Base-by-base conservation (phyloP, 2,797 vertebrate species). In the Neoniphon sammara region DNA sequence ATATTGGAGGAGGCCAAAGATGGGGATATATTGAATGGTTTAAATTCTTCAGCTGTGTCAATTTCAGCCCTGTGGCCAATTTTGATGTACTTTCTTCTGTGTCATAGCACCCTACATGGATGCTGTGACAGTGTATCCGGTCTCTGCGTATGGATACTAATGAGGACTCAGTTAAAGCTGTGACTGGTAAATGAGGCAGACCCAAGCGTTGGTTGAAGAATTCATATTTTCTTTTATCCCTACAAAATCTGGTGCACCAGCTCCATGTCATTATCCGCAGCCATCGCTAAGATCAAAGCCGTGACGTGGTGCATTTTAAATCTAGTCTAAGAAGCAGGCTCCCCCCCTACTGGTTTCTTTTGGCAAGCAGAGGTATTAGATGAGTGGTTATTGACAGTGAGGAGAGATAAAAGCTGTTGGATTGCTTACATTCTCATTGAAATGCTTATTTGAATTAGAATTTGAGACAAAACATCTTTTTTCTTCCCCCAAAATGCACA, bases 231-330 rank as follows among this genome's bases (percentile, higher is more conserved):
- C 69, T 77, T 84, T 88, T 85, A 85, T 90, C 81, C 61, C 67
- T 71, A 63, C 15, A 46, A 89, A 87, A 85, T 89, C 61, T 61
- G 62, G 60, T 70, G 57, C 77, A 75, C 82, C 77, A 71, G 81
- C 82, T 84, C 81, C 55, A 61, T 61, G 66, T 81, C 81, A 82
- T 91, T 82, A 87, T 90, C 88, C 78, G 71, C 72, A 60, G 85
- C 85, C 80, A 86, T 66, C 71, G 60, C 60, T 23, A 5, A 80
- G 77, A 91, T 90, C 88, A 88, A 85, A 91, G 86, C 49, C 46
- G 27, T 2, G 14, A 66, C 31, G 44, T 23, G 8, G 70, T 64
- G 60, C 66, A 62, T 85, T 87, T 83, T 62, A 79, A 65, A 88
- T 84, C 60, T 77, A 58, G 31, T 82, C 80, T 84, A 64, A 61